phyloP scores from a whole-genome alignment of 2,797 vertebrate genomes.

The Dicrostonyx torquatus region DNA sequence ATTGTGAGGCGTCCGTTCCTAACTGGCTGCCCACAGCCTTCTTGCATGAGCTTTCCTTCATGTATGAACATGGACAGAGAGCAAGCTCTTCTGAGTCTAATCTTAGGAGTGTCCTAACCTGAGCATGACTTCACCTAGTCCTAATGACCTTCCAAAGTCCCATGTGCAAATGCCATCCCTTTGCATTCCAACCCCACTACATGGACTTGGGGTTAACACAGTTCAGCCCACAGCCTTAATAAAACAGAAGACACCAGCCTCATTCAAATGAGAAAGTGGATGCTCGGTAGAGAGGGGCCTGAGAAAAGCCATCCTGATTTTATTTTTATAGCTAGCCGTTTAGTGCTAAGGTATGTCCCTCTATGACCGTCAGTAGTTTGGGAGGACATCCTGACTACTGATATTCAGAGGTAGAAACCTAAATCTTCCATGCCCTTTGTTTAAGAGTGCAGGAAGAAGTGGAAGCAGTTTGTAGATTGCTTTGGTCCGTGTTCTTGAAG shows the following conservation, averaged over 20 bases:
- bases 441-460: neutral
- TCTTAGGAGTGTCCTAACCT: neutral
- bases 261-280: neutral
- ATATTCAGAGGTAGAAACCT: neutral
- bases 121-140: neutral
- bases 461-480: constrained; percentile 12
- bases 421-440: neutral
- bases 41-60: neutral
- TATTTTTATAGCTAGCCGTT: neutral
- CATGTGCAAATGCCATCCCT: neutral
- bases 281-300: neutral
- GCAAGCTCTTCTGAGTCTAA: neutral
- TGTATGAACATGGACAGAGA: neutral
- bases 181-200: neutral
- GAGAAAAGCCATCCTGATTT: neutral
- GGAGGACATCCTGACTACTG: neutral
- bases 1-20: neutral
- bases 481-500: constrained; percentile 30
- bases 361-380: constrained; percentile 5
- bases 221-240: neutral
- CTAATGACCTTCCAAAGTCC: neutral
- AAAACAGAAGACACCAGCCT: neutral
- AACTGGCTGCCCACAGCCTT: neutral
- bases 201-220: neutral
- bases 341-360: neutral